Evolutionary conservation across 2,888 invertebrate species (phyloP).

Genomic region (Oligia strigilis): DNA sequence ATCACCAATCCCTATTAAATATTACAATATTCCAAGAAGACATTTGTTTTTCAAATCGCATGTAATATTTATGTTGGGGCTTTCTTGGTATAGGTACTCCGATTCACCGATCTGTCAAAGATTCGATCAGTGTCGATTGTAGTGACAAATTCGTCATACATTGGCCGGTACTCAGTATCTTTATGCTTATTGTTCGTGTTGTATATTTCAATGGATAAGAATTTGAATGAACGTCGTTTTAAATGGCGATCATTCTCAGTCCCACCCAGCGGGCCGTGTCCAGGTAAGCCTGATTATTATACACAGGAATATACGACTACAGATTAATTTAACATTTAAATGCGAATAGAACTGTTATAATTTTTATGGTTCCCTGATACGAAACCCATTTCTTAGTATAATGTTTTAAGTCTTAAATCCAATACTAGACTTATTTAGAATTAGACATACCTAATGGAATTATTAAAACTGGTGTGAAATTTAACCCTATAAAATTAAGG

Average conservation of each 20-base stretch:
- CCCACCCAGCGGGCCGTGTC: slow-evolving; percentile 9
- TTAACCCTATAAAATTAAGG: neutral
- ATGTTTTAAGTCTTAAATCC: neutral
- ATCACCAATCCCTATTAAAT: slow-evolving; percentile 54
- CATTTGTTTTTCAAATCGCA: slow-evolving; percentile 65
- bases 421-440: neutral
- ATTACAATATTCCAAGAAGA: slow-evolving; percentile 64
- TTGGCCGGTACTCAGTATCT: slow-evolving; percentile 20
- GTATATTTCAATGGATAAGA: slow-evolving; percentile 42
- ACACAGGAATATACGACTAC: slow-evolving; percentile 26
- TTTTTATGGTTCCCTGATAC: slow-evolving; percentile 35
- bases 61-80: slow-evolving; percentile 65
- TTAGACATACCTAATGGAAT: neutral
- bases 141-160: slow-evolving; percentile 28
- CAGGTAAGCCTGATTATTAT: slow-evolving; percentile 54
- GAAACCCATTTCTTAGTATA: neutral
- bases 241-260: slow-evolving; percentile 8
- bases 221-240: slow-evolving; percentile 15
- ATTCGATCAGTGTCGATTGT: slow-evolving; percentile 21
- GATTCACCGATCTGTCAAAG: slow-evolving; percentile 1
- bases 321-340: slow-evolving; percentile 32
- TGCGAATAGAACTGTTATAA: slow-evolving; percentile 14
- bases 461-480: neutral
- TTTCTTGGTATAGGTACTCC: slow-evolving; percentile 50
- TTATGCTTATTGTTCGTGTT: slow-evolving; percentile 28